Percentiles rank a stretch among this genome's conserved stretches.
phyloP scores from a whole-genome alignment of 2,113 vertebrate species.

The Scartelaos histophorus region DNA sequence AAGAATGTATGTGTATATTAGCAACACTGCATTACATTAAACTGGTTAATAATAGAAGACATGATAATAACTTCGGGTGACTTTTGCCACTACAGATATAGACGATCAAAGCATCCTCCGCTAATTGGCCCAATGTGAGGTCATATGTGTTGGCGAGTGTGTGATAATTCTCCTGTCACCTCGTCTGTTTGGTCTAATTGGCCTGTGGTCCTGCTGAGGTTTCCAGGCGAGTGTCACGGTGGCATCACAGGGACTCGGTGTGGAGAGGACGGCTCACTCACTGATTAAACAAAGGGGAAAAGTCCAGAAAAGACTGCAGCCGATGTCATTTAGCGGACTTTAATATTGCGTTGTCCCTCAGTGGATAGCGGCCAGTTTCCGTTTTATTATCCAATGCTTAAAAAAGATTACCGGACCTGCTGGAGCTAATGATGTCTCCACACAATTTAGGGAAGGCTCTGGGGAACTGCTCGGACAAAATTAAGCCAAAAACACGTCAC shows the following conservation, averaged over 20 bases:
- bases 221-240: not conserved
- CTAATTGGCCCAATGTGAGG: slow-evolving; percentile 61
- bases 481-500: slow-evolving; percentile 17
- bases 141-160: slow-evolving; percentile 27
- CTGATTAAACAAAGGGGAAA: slow-evolving; percentile 55
- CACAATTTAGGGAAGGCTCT: slow-evolving; percentile 60
- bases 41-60: too few relatives aligned
- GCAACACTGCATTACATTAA: not conserved
- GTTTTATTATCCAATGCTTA: slow-evolving; percentile 65
- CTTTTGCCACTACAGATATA: not conserved
- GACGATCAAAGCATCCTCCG: not conserved
- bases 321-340: slow-evolving; percentile 68
- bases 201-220: slow-evolving; percentile 33
- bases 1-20: not conserved
- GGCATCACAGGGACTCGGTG: slow-evolving; percentile 35
- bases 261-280: slow-evolving; percentile 24
- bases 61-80: too few relatives aligned
- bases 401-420: slow-evolving; percentile 54
- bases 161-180: slow-evolving; percentile 60
- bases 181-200: slow-evolving; percentile 59
- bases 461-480: slow-evolving; percentile 37
- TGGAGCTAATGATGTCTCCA: slow-evolving; percentile 59
- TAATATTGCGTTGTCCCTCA: slow-evolving; percentile 53
- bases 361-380: slow-evolving; percentile 43
- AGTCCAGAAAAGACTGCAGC: slow-evolving; percentile 41